A percentile compares a stretch with the other conserved stretches of the same genome.
phyloP scores from a whole-genome alignment of 2,888 invertebrate genomes.

The Lycocerus yunnanus region DNA sequence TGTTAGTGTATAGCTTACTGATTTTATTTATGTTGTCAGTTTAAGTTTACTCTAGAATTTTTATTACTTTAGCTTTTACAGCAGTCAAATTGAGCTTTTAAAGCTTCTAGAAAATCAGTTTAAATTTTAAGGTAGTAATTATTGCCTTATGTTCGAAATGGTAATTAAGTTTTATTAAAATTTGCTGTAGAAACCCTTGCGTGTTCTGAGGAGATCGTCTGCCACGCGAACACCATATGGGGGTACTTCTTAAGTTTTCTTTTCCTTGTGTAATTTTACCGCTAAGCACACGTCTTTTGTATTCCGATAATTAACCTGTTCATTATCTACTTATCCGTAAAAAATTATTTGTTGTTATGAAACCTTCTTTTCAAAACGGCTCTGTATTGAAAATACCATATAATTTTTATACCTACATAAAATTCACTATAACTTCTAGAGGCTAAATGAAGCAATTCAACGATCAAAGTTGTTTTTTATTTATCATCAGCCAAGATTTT shows the following conservation, averaged over 20 bases:
- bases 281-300: constrained; percentile 36
- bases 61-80: not conserved
- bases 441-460: not conserved
- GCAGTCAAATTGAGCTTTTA: not conserved
- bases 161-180: constrained; percentile 23
- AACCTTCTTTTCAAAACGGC: not conserved
- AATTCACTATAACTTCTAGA: not conserved
- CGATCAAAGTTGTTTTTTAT: not conserved
- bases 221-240: constrained; percentile 36
- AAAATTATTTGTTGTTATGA: constrained; percentile 12
- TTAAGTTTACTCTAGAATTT: not conserved
- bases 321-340: constrained; percentile 24
- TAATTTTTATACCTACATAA: not conserved
- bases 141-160: constrained; percentile 1
- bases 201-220: constrained; percentile 21
- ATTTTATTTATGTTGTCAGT: constrained; percentile 3
- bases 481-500: not conserved
- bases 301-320: constrained; percentile 33
- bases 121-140: not conserved
- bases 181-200: constrained; percentile 15
- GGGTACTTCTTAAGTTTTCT: constrained; percentile 20
- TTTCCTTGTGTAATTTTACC: constrained; percentile 24
- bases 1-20: not conserved
- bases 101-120: not conserved
- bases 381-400: not conserved